Conservation (phyloP, 2,888 invertebrate species). For the Cerastoderma edule region DNA sequence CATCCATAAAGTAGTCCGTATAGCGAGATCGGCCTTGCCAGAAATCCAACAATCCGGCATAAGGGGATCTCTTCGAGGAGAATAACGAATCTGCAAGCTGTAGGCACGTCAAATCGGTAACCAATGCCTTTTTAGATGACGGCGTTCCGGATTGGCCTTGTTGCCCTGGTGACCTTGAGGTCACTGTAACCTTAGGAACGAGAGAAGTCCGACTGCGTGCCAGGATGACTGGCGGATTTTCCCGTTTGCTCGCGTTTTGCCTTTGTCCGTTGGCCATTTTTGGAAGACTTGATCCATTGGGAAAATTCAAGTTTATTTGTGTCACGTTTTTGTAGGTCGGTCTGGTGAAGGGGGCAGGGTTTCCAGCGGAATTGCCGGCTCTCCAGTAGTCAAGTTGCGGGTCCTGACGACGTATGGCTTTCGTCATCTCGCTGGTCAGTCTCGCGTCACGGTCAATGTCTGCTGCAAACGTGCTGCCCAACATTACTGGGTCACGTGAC, state of each 20-base stretch:
- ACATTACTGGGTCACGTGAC: too few species aligned
- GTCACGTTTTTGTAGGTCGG: constrained; percentile 35
- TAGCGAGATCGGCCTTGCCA: constrained; percentile 24
- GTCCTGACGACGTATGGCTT: constrained; percentile 49
- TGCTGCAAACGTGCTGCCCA: not conserved
- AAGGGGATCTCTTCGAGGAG: constrained; percentile 38
- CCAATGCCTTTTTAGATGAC: constrained; percentile 19
- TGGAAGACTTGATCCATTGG: constrained; percentile 43
- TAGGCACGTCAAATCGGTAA: constrained; percentile 46
- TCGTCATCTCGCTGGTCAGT: constrained; percentile 54
- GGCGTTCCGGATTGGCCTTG: not conserved
- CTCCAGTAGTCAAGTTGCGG: constrained; percentile 50
- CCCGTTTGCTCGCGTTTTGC: constrained; percentile 22
- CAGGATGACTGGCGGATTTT: constrained; percentile 21
- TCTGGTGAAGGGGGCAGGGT: constrained; percentile 10
- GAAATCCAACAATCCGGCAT: constrained; percentile 36
- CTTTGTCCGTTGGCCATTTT: constrained; percentile 23
- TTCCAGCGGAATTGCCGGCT: constrained; percentile 12
- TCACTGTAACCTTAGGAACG: constrained; percentile 13
- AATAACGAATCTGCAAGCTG: constrained; percentile 51
- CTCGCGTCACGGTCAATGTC: constrained; percentile 26
- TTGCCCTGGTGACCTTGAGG: not conserved
- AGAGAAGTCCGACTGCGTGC: constrained; percentile 38
- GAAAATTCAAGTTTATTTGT: constrained; percentile 51
- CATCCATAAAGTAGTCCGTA: constrained; percentile 30